These are phyloP conservation scores for Drosophila erecta DNA, from an alignment of 1,140 invertebrate species.

Conservation along the genomic window DNA sequence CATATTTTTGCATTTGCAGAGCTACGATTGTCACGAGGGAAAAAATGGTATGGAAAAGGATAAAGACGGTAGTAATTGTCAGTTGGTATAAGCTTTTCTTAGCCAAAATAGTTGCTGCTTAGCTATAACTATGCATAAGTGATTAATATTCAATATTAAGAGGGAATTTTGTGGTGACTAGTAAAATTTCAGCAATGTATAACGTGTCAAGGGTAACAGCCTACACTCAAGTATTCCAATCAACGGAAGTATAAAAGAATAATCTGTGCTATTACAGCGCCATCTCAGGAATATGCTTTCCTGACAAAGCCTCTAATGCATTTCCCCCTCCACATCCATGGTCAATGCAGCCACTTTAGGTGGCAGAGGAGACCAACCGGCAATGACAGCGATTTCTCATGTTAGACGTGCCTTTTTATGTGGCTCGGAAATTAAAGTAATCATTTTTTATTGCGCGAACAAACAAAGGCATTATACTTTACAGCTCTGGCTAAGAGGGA, in stretches of 20 bases:
- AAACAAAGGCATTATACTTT: slow-evolving; percentile 82
- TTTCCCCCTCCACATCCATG: slow-evolving; percentile 11
- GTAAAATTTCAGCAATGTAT: no score
- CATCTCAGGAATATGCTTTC: not conserved
- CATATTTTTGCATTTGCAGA: slow-evolving; percentile 36
- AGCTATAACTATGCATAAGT: no score
- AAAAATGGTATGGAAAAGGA: slow-evolving; percentile 1
- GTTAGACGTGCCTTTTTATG: slow-evolving; percentile 74
- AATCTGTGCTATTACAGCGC: slow-evolving; percentile 16
- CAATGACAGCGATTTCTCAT: slow-evolving; percentile 77
- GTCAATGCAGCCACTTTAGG: slow-evolving; percentile 17
- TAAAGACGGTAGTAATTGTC: no score
- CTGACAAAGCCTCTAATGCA: not conserved
- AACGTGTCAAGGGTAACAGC: not conserved
- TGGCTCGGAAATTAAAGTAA: slow-evolving; percentile 79
- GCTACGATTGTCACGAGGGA: slow-evolving; percentile 9
- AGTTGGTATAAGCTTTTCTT: no score
- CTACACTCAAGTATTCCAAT: not conserved
- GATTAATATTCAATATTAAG: no score
- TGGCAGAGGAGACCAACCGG: slow-evolving; percentile 27
- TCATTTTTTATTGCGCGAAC: slow-evolving; percentile 82
- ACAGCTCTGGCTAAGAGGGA: slow-evolving; percentile 41
- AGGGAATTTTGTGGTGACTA: no score
- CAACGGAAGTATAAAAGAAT: slow-evolving; percentile 1
- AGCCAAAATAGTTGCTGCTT: no score